phyloP scores from a whole-genome alignment of 2,113 vertebrate genomes.

The Hyla sarda region DNA sequence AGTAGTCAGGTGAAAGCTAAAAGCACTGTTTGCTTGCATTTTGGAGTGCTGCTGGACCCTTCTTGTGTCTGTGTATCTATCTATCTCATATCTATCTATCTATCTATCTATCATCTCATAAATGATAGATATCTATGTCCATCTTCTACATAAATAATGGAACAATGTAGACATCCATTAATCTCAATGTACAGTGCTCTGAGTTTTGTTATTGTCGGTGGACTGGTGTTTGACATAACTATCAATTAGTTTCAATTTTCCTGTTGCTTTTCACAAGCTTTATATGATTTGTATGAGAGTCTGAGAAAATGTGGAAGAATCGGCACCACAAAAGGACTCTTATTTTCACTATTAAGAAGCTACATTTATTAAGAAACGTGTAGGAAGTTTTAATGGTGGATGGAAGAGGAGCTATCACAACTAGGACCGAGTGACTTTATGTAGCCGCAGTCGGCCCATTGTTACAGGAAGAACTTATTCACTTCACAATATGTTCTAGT shows the following conservation, averaged over 20 bases:
- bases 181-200: background rate
- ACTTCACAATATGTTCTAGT: background rate
- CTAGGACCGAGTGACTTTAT: background rate
- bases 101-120: background rate
- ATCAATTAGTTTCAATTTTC: background rate
- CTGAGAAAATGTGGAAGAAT: background rate
- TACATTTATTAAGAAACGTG: background rate
- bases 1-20: too few relatives aligned
- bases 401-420: background rate
- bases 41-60: too few relatives aligned
- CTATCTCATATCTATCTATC: background rate
- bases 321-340: background rate
- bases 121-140: background rate
- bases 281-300: background rate
- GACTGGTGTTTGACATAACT: background rate
- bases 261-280: background rate
- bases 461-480: background rate
- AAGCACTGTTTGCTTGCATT: too few relatives aligned
- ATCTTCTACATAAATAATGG: background rate
- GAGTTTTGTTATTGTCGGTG: background rate
- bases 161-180: background rate
- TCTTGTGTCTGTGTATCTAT: too few relatives aligned
- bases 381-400: background rate
- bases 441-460: background rate
- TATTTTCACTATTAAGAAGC: background rate